Evolutionary conservation across 1,140 invertebrate genomes (phyloP), one percentile per base, ranked within the genome.

Genomic region (Drosophila mayri): DNA sequence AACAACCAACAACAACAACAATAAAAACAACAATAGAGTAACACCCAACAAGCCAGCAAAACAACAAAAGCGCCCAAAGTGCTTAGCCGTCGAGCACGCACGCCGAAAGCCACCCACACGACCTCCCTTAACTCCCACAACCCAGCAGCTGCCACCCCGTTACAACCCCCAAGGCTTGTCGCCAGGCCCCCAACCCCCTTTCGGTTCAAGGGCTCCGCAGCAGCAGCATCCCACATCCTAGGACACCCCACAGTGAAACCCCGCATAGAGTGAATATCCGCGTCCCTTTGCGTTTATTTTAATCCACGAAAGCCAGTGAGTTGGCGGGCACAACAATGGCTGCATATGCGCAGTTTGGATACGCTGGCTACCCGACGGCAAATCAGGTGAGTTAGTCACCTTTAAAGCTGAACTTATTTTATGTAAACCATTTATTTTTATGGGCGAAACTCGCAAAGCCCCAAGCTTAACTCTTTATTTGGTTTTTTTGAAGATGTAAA

Each of bases 291-390:
- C 58, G 46, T 43, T 55, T 68, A 18, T 25, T 81, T 22, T 46
- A 54, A 55, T 38, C 22, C 22, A 7, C 46, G 16, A 63, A 64
- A 37, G 37, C 66, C 63, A 67, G 32, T 50, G 40, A 81, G 64
- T 58, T 67, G 64, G 70, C 74, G 37, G 58, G 66, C 75, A 60
- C 70, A 25, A 90, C 78, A 92, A 92, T 92, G 90, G 90, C 90
- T 88, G 90, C 90, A 87, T 92, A 92, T 86, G 87, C 90, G 87
- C 90, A 92, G 84, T 92, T 92, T 84, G 90, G 90, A 92, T 92
- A 92, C 68, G 79, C 86, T 67, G 81, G 90, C 74, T 92, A 92
- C 79, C 90, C 90, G 90, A 70, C 90, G 90, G 90, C 81, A 82
- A 92, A 91, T 88, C 90, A 92, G 90, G 90, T 92, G 61, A 82